Evolutionary conservation across 2,888 invertebrate species (phyloP).

Genomic region (Rhamphomyia laevipes): DNA sequence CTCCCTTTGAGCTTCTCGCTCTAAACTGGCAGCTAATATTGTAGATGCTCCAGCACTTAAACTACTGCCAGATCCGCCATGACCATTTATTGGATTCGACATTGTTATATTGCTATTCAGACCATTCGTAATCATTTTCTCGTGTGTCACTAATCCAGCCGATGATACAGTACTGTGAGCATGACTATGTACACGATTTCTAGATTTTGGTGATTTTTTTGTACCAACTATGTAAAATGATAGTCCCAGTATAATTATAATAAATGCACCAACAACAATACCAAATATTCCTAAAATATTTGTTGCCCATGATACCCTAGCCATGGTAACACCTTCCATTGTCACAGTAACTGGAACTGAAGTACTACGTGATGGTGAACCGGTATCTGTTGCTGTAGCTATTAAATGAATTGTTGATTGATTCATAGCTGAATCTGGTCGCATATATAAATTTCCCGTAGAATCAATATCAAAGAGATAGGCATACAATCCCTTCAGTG

Average conservation of each 20-base stretch:
- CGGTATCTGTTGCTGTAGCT: conserved; percentile 75
- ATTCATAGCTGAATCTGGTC: conserved; percentile 38
- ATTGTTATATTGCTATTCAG: conserved; percentile 27
- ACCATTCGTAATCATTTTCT: conserved; percentile 27
- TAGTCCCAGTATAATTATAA: conserved; percentile 61
- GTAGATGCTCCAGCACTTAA: conserved; percentile 47
- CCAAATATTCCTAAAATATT: conserved; percentile 48
- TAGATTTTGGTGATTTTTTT: conserved; percentile 31
- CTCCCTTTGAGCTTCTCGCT: conserved; percentile 35
- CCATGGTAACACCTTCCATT: conserved; percentile 40
- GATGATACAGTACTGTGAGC: conserved; percentile 34
- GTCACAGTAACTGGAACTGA: conserved; percentile 57
- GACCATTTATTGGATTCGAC: conserved; percentile 30
- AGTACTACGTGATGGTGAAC: conserved; percentile 65
- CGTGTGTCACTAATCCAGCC: conserved; percentile 33
- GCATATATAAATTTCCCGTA: conserved; percentile 48
- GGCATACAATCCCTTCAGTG: conserved; percentile 57
- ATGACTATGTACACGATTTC: conserved; percentile 35
- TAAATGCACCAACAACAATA: conserved; percentile 58
- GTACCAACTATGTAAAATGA: conserved; percentile 67
- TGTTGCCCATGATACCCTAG: conserved; percentile 39
- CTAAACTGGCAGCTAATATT: conserved; percentile 45
- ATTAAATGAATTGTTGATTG: conserved; percentile 59
- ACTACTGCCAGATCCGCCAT: conserved; percentile 42
- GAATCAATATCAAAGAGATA: conserved; percentile 35